Conservation (phyloP, 53 echinoderm and acorn worm genomes). For the Echinarachnius parma region DNA sequence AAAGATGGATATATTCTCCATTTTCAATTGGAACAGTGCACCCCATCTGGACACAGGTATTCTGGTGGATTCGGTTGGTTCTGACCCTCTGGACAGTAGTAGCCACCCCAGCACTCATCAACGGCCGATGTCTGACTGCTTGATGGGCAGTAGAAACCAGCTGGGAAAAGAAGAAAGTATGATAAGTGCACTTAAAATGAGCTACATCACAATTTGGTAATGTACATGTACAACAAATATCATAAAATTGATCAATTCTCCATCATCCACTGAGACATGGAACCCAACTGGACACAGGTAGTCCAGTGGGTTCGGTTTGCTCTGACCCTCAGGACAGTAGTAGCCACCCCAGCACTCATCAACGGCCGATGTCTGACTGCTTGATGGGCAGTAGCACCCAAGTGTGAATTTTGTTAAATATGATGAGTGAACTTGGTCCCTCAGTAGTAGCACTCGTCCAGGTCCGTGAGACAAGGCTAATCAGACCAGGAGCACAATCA, state of each 20-base stretch:
- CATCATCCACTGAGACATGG: too few relatives aligned
- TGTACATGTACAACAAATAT: too few relatives aligned
- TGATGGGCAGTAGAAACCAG: conserved; percentile 83
- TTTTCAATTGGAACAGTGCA: conserved; percentile 97
- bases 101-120: conserved; percentile 91
- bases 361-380: conserved; percentile 69
- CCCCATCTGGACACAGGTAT: conserved; percentile 80
- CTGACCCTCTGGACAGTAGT: conserved; percentile 79
- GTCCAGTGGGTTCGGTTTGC: conserved; percentile 72
- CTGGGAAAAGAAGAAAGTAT: too few relatives aligned
- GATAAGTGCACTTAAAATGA: too few relatives aligned
- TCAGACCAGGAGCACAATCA: too few relatives aligned
- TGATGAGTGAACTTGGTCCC: too few relatives aligned
- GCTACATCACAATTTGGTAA: too few relatives aligned
- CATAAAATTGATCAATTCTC: too few relatives aligned
- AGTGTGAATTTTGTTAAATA: too few relatives aligned
- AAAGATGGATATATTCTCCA: too few relatives aligned
- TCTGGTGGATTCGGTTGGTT: conserved; percentile 75
- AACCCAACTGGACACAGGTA: conserved; percentile 85
- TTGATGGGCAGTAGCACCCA: conserved; percentile 84
- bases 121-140: conserved; percentile 75
- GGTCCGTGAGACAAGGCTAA: too few relatives aligned
- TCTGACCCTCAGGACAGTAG: conserved; percentile 80
- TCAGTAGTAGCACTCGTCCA: too few relatives aligned
- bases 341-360: conserved; percentile 93